Conservation (phyloP, 2,888 invertebrate species). For the Leucophenga montana region DNA sequence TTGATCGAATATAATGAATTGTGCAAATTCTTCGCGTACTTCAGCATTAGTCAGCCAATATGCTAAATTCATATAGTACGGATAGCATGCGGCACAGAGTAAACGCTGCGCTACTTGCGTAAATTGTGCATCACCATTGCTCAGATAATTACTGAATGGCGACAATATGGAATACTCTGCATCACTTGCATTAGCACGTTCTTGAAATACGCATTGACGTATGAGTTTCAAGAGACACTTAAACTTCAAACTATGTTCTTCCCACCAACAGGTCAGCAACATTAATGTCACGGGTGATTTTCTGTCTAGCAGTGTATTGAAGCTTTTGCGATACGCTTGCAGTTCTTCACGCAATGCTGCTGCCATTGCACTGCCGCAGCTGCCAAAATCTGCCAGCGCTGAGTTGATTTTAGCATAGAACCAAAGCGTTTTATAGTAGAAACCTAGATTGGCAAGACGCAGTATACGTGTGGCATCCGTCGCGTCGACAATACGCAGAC, state of each 20-base stretch:
- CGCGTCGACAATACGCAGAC: not conserved
- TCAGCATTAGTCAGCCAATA: conserved; percentile 41
- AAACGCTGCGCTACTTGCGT: conserved; percentile 34
- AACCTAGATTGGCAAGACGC: conserved; percentile 44
- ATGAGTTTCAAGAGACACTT: conserved; percentile 14
- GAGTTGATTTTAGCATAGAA: not conserved
- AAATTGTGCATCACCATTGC: not conserved
- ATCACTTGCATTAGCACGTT: not conserved
- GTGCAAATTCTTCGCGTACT: not conserved
- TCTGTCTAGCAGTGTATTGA: not conserved
- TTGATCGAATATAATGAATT: conserved; percentile 37
- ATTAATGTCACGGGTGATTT: not conserved
- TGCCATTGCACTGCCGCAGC: conserved; percentile 30
- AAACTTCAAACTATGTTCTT: conserved; percentile 34
- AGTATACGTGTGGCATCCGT: conserved; percentile 48
- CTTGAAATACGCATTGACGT: conserved; percentile 9
- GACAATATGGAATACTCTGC: conserved; percentile 17
- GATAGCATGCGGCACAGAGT: conserved; percentile 31
- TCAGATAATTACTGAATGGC: conserved; percentile 35
- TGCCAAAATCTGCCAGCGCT: conserved; percentile 28
- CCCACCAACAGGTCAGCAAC: not conserved
- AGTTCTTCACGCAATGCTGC: conserved; percentile 33
- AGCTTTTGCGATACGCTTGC: not conserved
- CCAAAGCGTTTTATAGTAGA: conserved; percentile 38
- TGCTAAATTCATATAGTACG: conserved; percentile 26